Conservation (phyloP, 2,888 invertebrate genomes). For the Apeira syringaria region DNA sequence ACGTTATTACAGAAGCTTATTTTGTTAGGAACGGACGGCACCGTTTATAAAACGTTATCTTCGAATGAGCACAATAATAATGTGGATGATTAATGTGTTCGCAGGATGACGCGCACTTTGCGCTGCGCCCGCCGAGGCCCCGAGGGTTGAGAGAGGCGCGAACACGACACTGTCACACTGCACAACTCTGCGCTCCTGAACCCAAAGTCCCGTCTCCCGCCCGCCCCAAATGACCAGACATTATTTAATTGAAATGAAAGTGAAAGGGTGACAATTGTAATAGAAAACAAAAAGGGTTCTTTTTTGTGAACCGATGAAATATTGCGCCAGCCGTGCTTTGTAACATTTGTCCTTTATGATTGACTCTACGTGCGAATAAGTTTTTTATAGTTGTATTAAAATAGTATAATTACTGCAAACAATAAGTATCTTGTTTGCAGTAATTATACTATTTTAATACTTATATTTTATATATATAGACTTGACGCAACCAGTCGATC, state of each 20-base stretch:
- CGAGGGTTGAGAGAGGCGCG: conserved; percentile 67
- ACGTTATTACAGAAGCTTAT: conserved; percentile 80
- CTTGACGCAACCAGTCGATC: too few relatives aligned
- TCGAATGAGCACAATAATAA: conserved; percentile 82
- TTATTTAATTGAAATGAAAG: conserved; percentile 83
- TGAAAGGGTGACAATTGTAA: conserved; percentile 82
- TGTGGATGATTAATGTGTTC: conserved; percentile 79
- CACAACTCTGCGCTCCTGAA: conserved; percentile 27
- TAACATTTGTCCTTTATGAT: conserved; percentile 74
- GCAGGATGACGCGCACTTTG: conserved; percentile 80
- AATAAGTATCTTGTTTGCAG: too few relatives aligned
- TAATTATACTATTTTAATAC: too few relatives aligned
- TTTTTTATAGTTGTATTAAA: conserved; percentile 11
- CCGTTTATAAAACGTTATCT: conserved; percentile 82
- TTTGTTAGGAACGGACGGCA: conserved; percentile 77
- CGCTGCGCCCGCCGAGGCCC: conserved; percentile 36
- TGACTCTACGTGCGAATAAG: conserved; percentile 25
- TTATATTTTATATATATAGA: too few relatives aligned
- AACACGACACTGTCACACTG: conserved; percentile 52
- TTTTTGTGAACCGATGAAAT: conserved; percentile 73
- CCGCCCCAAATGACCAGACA: conserved; percentile 82
- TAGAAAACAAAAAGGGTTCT: conserved; percentile 79
- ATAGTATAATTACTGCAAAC: conserved; percentile 1
- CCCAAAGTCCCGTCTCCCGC: conserved; percentile 27
- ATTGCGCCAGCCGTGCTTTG: conserved; percentile 78